Base-by-base conservation (phyloP, 2,888 invertebrate genomes). In the Oasisia sp. region DNA sequence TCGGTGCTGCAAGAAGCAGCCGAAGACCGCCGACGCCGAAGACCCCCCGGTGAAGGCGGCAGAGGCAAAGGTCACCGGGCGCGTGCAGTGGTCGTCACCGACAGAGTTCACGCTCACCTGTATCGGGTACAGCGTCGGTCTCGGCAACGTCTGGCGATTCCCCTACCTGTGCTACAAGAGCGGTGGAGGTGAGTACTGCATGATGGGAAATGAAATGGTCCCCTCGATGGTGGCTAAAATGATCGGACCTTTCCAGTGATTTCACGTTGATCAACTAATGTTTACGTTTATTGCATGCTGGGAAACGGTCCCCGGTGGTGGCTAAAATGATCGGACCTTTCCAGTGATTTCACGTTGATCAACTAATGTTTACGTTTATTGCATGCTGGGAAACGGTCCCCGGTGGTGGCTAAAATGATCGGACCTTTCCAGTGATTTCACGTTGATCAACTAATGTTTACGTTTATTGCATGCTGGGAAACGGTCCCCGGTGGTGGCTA, bases 91-190 rank as follows among this genome's bases (percentile, higher is more conserved):
- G 94, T 92, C 93, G 12, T 94, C 94, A 0, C 93, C 94, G 5
- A 92, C 92, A 1, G 94, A 94, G 91, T 94, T 94, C 93, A 91
- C 93, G 32, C 93, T 94, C 56, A 94, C 94, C 12, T 94, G 94
- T 44, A 92, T 94, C 27, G 94, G 94, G n/a, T 94, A 93, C 91
- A 93, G 93, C 89, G 94, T 94, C 5, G 94, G 94, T 14, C 93
- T 94, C 7, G 94, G 94, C 9, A 94, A 94, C 74, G 93, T 94
- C 58, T 93, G 93, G 93, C 89, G 92, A 11, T 92, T 92, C 50
- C 92, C 92, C 32, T 92, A 92, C 50, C 91, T 92, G 44, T 92
- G 92, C 92, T 93, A 93, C 92, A 93, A 92, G 89, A 92, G 91
- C 44, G 94, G 94, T 19, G 94, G 94, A 92, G 94, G 94, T 94